Base-by-base conservation (phyloP, 2,113 vertebrate genomes). In the Pangasianodon gigas region DNA sequence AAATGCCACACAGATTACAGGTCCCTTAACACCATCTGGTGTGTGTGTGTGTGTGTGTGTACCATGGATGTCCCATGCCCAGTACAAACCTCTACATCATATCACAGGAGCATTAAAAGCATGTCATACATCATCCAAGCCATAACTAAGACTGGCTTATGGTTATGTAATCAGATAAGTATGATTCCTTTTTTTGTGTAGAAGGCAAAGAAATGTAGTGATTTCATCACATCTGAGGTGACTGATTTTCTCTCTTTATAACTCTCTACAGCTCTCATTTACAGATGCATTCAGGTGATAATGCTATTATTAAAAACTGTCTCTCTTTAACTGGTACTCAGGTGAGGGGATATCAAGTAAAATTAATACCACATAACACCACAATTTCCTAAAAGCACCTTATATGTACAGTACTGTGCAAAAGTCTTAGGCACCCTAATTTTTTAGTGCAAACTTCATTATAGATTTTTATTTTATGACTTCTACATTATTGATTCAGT, bases 1-100 rank as follows among this genome's bases (percentile, higher is more conserved):
- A 89, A 88, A 88, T 65, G 7, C 48, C 83, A 91, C 85, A 91
- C 67, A 85, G 92, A 93, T 93, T 93, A 93, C 91, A 90, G 90
- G 85, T 89, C 87, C 52, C 71, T 87, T 86, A 48, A 91, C 62
- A 79, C 92, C 91, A 92, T 93, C 91, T 93, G 89, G 48, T 86
- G 37, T 81, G 29, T 44, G 41, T 32, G 60, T 74, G 37, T 74
- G 74, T 88, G 29, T 32, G 60, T 74, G 37, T 74, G 46, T 90
- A 84, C 4, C 74, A 48, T 77, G 51, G 0, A 19, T 32, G 16
- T 51, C 80, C 56, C 26, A 77, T 85, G 62, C 44, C 52, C 52
- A 24, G n/a, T 83, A 83, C n/a, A 83, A 81, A 54, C 48, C 79
- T 54, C 32, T 83, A 13, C 52, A 83, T 83, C 19, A 83, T 46